Conservation (phyloP, 2,797 vertebrate genomes). For the Aulostomus chinensis region DNA sequence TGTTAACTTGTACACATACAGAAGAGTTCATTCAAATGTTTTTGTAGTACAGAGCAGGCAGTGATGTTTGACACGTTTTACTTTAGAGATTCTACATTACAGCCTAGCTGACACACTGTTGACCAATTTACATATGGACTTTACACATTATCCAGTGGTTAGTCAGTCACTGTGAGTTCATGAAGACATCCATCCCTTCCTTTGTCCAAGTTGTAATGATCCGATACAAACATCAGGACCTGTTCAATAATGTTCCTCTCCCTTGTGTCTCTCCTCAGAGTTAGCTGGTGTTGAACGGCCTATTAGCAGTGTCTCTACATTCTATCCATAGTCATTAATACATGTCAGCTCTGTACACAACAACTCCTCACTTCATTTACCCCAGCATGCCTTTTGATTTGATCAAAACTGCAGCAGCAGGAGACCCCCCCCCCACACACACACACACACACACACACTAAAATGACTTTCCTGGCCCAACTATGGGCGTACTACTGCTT, state of each 20-base stretch:
- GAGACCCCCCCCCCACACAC: neutral
- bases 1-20: too few species aligned
- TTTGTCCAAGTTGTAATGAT: slow-evolving; percentile 7
- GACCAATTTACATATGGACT: too few species aligned
- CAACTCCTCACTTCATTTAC: slow-evolving; percentile 79
- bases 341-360: slow-evolving; percentile 73
- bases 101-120: too few species aligned
- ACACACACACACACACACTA: neutral
- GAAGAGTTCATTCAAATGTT: too few species aligned
- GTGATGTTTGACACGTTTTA: too few species aligned
- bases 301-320: slow-evolving; percentile 67
- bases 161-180: neutral
- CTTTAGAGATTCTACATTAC: too few species aligned
- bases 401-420: slow-evolving; percentile 81
- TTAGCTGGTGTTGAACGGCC: slow-evolving; percentile 43
- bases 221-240: slow-evolving; percentile 1
- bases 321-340: slow-evolving; percentile 66
- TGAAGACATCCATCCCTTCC: neutral
- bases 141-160: too few species aligned
- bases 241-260: neutral
- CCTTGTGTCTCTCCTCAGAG: neutral
- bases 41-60: too few species aligned
- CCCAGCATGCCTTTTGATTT: slow-evolving; percentile 77
- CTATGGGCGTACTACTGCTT: too few species aligned
- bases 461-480: too few species aligned